Base-by-base conservation (phyloP, 2,113 vertebrate genomes). In the Enhydra lutris region DNA sequence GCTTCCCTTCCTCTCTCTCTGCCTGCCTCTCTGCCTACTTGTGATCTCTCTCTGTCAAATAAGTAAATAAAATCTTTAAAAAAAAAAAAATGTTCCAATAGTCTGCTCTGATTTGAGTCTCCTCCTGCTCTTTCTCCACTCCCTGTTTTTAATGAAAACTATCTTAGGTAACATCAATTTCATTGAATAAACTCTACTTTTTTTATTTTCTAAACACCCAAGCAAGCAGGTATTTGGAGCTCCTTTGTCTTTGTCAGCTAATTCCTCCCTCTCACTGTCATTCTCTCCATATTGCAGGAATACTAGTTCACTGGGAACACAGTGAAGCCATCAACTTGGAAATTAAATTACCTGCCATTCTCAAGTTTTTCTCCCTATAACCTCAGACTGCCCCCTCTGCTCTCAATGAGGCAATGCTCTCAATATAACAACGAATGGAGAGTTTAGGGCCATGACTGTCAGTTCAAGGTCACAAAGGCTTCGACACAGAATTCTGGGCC, bases 291-390 rank as follows among this genome's bases (percentile, higher is more conserved):
- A 87, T 4, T 34, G 20, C 26, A 78, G 76, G 78, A 78, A 91
- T 52, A 52, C 17, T 85, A 76, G 71, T 26, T 93, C 79, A 52
- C 79, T 29, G 42, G 61, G 52, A 91, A 69, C 45, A 74, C 45
- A 90, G 79, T 89, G 47, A 89, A 92, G 63, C 74, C 73, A 52
- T 96, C 79, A 80, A 2, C 55, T 71, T 69, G 45, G 79, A 94
- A 87, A 96, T 93, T 93, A 95, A 84, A 95, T 95, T 82, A 59
- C 79, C 94, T 93, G n/a, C 36, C 92, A 71, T 63, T 90, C 63
- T 95, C 61, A 76, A 42, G 15, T n/a, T 91, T 95, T 94, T 79
- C 23, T 96, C 55, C 6, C 1, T 61, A 20, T 55, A 92, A 89
- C 79, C 83, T 14, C 13, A 86, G 39, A 42, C 4, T 63, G 50